Evolutionary conservation across 2,113 vertebrate species (phyloP), one percentile per base, ranked within the genome.

Genomic region (Sander lucioperca): DNA sequence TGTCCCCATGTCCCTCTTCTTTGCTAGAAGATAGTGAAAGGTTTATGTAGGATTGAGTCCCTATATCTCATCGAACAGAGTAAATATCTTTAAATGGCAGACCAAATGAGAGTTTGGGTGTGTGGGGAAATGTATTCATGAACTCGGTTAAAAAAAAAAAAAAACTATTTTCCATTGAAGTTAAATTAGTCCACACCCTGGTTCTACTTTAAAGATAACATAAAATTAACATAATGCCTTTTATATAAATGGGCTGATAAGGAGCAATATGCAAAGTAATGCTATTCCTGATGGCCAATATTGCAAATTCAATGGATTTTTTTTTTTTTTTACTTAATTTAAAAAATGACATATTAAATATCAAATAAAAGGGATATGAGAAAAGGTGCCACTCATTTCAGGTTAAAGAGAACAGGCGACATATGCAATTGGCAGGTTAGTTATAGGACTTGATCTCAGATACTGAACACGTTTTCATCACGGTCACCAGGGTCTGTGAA

Each of bases 211-310:
- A 57, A 77, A 66, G 23, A 69, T 27, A n/a, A 76, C 57, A 27
- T 78, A 64, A 5, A 19, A 88, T 6, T 79, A 82, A 78, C 71
- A 62, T 62, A 69, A 78, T 78, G 84, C 86, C 86, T 91, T 93
- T 85, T 82, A 61, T 85, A 80, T 68, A 74, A 66, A 72, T 63
- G 53, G 51, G 80, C 75, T 61, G 81, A 65, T 67, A 61, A 86
- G 79, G 80, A 92, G 92, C 89, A 92, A 93, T 94, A 94, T 94
- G 92, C 92, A 93, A 93, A 82, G 21, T 39, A 39, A 61, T 21
- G 56, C 33, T 82, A 77, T 64, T 27, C 83, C 77, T 68, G 23
- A 85, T 27, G 67, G 57, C 80, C 72, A 54, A 78, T 78, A 71
- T 54, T 68, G 59, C 54, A 86, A 85, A 84, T 78, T 77, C 62